These are phyloP conservation scores for Tamandua tetradactyla DNA, from an alignment of 2,797 vertebrate genomes.

Conservation along the genomic window DNA sequence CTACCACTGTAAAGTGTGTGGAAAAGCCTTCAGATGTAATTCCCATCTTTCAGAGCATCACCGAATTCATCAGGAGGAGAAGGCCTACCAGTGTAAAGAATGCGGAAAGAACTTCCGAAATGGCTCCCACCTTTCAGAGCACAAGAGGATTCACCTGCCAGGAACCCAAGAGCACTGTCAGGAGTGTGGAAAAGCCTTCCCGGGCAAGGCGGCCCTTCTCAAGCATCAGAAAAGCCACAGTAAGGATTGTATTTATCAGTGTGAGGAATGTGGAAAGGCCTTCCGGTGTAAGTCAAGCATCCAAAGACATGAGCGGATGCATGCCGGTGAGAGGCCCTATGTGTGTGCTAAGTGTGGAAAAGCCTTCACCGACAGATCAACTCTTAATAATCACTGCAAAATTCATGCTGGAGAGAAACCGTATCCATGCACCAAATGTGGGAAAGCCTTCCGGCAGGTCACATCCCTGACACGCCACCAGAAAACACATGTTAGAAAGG, in stretches of 20 bases:
- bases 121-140: not conserved
- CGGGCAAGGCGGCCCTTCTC: not conserved
- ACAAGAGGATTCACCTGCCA: not conserved
- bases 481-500: not conserved
- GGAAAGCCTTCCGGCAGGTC: slow-evolving; percentile 28
- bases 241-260: not conserved
- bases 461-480: not conserved
- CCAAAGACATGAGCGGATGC: not conserved
- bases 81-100: not conserved
- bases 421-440: not conserved
- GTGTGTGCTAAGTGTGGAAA: slow-evolving; percentile 58
- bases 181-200: not conserved
- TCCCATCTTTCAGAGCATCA: slow-evolving; percentile 44
- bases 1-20: slow-evolving; percentile 42
- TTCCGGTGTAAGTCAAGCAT: not conserved
- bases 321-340: slow-evolving; percentile 43
- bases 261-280: slow-evolving; percentile 23
- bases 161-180: not conserved
- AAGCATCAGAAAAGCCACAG: not conserved
- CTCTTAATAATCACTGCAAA: slow-evolving; percentile 32
- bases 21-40: slow-evolving; percentile 59
- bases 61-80: slow-evolving; percentile 31
- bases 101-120: slow-evolving; percentile 41
- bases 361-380: slow-evolving; percentile 9
- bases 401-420: slow-evolving; percentile 28